Evolutionary conservation across 2,113 vertebrate species (phyloP).

Genomic region (Hiodon alosoides): DNA sequence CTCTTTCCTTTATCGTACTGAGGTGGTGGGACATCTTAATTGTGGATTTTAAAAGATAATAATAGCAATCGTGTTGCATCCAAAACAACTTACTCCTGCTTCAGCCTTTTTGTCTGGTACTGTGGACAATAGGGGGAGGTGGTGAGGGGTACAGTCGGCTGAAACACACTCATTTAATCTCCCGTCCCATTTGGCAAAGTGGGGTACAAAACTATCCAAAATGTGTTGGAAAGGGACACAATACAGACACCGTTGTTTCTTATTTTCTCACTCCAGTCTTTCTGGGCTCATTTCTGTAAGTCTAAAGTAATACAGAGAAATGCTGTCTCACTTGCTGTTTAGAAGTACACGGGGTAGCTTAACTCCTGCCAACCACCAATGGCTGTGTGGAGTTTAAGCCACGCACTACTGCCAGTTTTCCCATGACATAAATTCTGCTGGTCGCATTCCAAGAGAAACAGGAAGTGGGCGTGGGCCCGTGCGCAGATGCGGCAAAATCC

Average conservation of each 20-base stretch:
- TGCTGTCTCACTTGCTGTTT: not conserved
- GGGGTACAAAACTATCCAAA: not conserved
- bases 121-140: too few relatives aligned
- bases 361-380: too few relatives aligned
- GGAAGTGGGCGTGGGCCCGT: not conserved
- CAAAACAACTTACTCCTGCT: not conserved
- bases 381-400: too few relatives aligned
- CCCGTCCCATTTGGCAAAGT: too few relatives aligned
- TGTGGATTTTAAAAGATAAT: not conserved
- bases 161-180: too few relatives aligned
- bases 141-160: too few relatives aligned
- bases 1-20: not conserved
- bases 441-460: not conserved
- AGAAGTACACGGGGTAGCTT: not conserved
- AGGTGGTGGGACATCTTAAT: not conserved
- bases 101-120: not conserved
- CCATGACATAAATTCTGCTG: not conserved
- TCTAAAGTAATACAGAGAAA: not conserved
- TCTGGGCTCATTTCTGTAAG: not conserved
- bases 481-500: too few relatives aligned
- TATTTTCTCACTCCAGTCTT: not conserved
- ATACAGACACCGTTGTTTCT: not conserved
- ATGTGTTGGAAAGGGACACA: not conserved
- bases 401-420: too few relatives aligned
- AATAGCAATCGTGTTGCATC: conserved; percentile 3